Conservation (phyloP, 2,888 invertebrate genomes). For the Girardia tigrina region DNA sequence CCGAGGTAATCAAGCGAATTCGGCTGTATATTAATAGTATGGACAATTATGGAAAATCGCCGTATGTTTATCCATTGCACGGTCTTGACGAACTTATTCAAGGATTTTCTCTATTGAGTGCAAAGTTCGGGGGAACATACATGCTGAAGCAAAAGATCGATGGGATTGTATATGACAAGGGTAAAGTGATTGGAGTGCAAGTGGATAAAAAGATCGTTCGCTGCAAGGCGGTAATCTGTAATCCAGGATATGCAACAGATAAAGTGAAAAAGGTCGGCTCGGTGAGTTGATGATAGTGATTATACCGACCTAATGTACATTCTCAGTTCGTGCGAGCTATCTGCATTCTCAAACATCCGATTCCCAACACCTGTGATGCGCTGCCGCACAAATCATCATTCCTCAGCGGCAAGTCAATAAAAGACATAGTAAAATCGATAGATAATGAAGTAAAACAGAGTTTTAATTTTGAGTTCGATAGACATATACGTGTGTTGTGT, state of each 20-base stretch:
- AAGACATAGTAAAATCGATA: conserved; percentile 53
- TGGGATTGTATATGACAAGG: conserved; percentile 72
- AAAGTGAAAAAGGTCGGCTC: conserved; percentile 57
- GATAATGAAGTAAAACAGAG: too few species aligned
- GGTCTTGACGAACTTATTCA: conserved; percentile 95
- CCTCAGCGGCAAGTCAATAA: conserved; percentile 84
- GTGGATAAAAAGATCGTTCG: conserved; percentile 81
- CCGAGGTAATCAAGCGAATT: conserved; percentile 75
- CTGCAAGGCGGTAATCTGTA: conserved; percentile 69
- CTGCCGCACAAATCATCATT: conserved; percentile 97
- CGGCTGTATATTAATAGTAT: conserved; percentile 85
- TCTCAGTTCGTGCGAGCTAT: conserved; percentile 93
- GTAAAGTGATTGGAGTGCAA: conserved; percentile 74
- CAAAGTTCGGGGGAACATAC: conserved; percentile 97
- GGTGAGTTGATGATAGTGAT: too few species aligned
- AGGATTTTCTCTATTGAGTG: conserved; percentile 69
- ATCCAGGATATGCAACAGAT: conserved; percentile 86
- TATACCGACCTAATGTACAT: too few species aligned
- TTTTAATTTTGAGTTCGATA: too few species aligned
- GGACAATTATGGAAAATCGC: conserved; percentile 86
- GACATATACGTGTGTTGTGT: conserved; percentile 96
- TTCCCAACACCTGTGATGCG: conserved; percentile 75
- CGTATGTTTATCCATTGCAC: conserved; percentile 95
- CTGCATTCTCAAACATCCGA: conserved; percentile 90
- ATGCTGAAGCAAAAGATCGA: conserved; percentile 97